phyloP scores from a whole-genome alignment of 2,888 invertebrate genomes.

The Caenorhabditis sp. region DNA sequence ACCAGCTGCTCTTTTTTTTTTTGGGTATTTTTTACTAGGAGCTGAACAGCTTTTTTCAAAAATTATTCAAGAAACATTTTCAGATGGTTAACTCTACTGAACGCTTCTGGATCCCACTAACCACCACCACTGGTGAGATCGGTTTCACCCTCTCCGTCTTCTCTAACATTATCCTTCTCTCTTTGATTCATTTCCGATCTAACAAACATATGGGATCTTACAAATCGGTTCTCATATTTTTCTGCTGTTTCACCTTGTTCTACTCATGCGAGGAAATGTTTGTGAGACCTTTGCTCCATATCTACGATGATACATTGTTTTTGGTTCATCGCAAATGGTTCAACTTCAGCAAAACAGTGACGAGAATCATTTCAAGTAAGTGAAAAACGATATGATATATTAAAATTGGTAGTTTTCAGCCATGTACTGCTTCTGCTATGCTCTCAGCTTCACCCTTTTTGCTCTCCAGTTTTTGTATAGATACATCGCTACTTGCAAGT shows the following conservation, averaged over 20 bases:
- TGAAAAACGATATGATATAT: not conserved
- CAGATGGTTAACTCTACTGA: not conserved
- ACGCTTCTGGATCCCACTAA: not conserved
- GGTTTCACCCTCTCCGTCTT: not conserved
- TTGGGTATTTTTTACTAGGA: too few species aligned
- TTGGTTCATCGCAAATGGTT: slow-evolving; percentile 22
- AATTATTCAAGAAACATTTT: too few species aligned
- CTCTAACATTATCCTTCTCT: not conserved
- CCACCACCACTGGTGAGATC: not conserved
- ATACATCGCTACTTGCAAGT: slow-evolving; percentile 23
- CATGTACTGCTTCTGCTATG: slow-evolving; percentile 4
- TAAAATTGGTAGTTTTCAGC: not conserved
- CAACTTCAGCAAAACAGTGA: not conserved
- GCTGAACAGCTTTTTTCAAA: too few species aligned
- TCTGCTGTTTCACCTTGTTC: slow-evolving; percentile 25
- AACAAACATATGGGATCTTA: slow-evolving; percentile 7
- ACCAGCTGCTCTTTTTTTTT: too few species aligned
- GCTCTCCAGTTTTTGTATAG: slow-evolving; percentile 25
- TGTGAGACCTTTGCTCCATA: slow-evolving; percentile 21
- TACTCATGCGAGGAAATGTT: slow-evolving; percentile 24
- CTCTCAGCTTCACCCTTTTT: slow-evolving; percentile 20
- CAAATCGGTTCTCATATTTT: slow-evolving; percentile 15
- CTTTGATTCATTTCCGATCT: not conserved
- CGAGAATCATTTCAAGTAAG: not conserved
- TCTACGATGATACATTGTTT: slow-evolving; percentile 24